Evolutionary conservation across 23 tunicate species (phyloP), one percentile per base, ranked within the genome.

Genomic region (Phallusia fumigata): DNA sequence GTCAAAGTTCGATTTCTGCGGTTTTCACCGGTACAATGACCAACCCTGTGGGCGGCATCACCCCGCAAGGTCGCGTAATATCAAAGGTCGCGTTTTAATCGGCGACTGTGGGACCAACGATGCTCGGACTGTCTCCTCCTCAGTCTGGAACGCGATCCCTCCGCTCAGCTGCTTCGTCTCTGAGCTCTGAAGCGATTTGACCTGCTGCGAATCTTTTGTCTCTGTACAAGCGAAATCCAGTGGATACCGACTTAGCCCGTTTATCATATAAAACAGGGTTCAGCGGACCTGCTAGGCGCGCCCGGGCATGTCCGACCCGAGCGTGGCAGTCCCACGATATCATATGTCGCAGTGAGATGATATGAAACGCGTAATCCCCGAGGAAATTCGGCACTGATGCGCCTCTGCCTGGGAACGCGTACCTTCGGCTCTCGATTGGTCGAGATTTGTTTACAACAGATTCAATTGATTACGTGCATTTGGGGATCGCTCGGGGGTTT

Each of bases 261-360:
- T 58, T 16, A 58, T 58, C 69, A 58, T 58, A 40, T 40, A 40
- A 40, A 40, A 40, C 47, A 40, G 10, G 47, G 47, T 40, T 40
- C 47, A 40, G 47, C 10, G 69, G 69, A 24, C 69, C 28, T 22
- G 69, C 69, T 24, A 58, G 69, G 53, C 80, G 52, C 21, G 80
- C 35, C 80, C 30, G 53, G 80, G 49, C 80, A 77, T 44, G 80
- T 44, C 80, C 80, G 53, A 24, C 47, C 33, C 52, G 24, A 18
- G 80, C 52, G 33, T 35, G 18, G 28, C 13, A 26, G 52, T 77
- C 80, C 80, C 80, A 77, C 80, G 80, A 44, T 77, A 36, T 77
- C 80, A 26, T 18, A 44, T 77, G 53, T 34, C 80, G 69, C 16
- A 24, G 28, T 2, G 26, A 22, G 69, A 58, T 58, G 69, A 58